Base-by-base conservation (phyloP, 1,140 invertebrate genomes). In the Megalopta genalis region DNA sequence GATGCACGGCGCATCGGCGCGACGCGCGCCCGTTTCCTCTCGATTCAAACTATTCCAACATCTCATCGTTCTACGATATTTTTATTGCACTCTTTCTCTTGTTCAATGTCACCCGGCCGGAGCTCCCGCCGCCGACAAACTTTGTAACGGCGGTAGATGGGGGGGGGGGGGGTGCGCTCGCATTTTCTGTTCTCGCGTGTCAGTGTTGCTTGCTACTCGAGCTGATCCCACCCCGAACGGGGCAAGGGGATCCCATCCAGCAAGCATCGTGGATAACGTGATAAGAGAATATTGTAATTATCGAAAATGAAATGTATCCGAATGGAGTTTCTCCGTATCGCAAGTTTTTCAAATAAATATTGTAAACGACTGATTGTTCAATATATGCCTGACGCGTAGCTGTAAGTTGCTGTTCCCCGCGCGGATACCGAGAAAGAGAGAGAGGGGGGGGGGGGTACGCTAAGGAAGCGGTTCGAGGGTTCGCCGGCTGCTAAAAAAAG, bases 311-410 rank as follows among this genome's bases (percentile, higher is more conserved):
- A 70, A 32, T 65, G 57, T 39, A 65, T 71, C 67, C 32, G 25
- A 64, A 14, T 72, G 57, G 62, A 82, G 54, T 54, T 27, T 77
- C 49, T 83, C 57, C 77, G 46, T 82, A 76, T 82, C 59, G 52
- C 21, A 64, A 64, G 52, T 83, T 83, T 83, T 27, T 84, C 69
- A 83, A 59, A 71, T 57, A 73, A 72, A 82, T 65, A 84, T 70
- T 54, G 59, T 81, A 32, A 71, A 75, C 57, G 25, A 69, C 42
- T 14, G 42, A 57, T 49, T 75, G 46, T 77, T 49, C 80, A 81
- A 68, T 62, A 60, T 71, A 74, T 52, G 18, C 32, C 46, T 63
- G 52, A 77, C 32, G 32, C 32, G 10, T 23, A 78, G 60, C n/a
- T 57, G 72, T 63, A 77, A 57, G 37, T 59, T 59, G 54, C 54